A percentile compares a stretch with the other conserved stretches of the same genome.
Conservation (phyloP, 2,113 vertebrate genomes). For the Ptyas mucosa region DNA sequence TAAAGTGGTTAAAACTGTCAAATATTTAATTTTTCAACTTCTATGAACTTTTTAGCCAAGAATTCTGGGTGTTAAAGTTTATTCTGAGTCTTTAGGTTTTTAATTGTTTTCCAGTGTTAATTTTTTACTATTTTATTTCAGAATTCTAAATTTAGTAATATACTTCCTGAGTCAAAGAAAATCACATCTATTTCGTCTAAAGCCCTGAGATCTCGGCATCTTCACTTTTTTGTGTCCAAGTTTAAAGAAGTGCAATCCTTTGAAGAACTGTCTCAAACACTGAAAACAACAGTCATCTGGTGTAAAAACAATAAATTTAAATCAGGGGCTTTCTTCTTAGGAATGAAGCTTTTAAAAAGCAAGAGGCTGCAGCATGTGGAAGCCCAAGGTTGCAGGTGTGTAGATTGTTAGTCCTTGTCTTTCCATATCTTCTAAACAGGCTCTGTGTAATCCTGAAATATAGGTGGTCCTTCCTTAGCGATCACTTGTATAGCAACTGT, state of each 20-base stretch:
- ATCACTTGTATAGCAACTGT: not conserved
- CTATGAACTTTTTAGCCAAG: not conserved
- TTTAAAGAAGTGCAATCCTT: constrained; percentile 60
- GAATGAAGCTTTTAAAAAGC: constrained; percentile 72
- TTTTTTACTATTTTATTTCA: constrained; percentile 47
- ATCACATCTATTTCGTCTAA: not conserved
- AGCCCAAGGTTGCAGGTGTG: constrained; percentile 71
- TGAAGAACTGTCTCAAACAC: constrained; percentile 65
- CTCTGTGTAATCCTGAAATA: not conserved
- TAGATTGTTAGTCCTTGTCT: not conserved
- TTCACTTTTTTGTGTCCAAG: constrained; percentile 52
- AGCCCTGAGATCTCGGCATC: not conserved
- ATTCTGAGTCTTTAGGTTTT: not conserved
- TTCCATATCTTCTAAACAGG: not conserved
- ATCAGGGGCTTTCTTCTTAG: constrained; percentile 62
- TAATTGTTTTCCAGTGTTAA: not conserved
- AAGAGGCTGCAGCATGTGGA: constrained; percentile 73
- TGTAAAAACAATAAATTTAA: constrained; percentile 66
- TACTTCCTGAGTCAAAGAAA: constrained; percentile 31
- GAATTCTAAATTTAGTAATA: constrained; percentile 32
- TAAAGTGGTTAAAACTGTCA: not conserved
- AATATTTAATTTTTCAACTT: not conserved
- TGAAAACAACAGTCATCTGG: constrained; percentile 65
- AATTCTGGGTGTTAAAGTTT: not conserved
- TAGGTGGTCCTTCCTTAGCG: not conserved